Percentiles rank a stretch among this genome's conserved stretches.
Evolutionary conservation across 2,888 invertebrate species (phyloP).

Genomic region (Crioceris asparagi): DNA sequence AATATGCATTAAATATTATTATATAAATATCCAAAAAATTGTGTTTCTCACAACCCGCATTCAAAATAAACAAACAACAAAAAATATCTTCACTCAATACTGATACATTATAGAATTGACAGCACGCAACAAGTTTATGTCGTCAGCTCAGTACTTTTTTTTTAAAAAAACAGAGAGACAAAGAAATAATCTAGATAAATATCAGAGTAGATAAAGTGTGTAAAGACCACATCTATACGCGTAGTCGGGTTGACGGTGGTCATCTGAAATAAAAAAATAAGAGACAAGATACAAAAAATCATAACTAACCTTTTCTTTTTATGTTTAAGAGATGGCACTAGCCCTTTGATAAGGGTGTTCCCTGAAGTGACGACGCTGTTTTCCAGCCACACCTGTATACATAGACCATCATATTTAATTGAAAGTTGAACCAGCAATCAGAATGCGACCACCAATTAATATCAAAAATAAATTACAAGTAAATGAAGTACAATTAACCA

Average conservation of each 20-base stretch:
- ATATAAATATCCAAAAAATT: too few relatives aligned
- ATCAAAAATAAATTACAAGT: too few relatives aligned
- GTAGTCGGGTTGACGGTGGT: conserved; percentile 21
- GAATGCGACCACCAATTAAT: too few relatives aligned
- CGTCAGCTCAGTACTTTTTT: too few relatives aligned
- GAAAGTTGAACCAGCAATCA: too few relatives aligned
- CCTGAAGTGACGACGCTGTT: conserved; percentile 77
- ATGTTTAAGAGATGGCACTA: conserved; percentile 60
- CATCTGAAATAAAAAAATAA: conserved; percentile 23
- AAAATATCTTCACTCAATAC: conserved; percentile 29
- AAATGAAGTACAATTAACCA: too few relatives aligned
- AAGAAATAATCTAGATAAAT: conserved; percentile 4
- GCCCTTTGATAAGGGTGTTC: conserved; percentile 98
- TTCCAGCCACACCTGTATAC: too few relatives aligned
- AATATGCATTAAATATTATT: too few relatives aligned
- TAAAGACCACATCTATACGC: conserved; percentile 23
- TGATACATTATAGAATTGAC: too few relatives aligned
- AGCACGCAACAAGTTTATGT: too few relatives aligned
- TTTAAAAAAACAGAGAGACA: too few relatives aligned
- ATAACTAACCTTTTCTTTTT: conserved; percentile 35
- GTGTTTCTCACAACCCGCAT: conserved; percentile 33
- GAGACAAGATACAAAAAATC: conserved; percentile 24
- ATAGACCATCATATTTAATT: too few relatives aligned
- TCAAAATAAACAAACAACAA: conserved; percentile 9
- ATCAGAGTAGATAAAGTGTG: conserved; percentile 19